Base-by-base conservation (phyloP, 1,140 invertebrate genomes). In the Drosophila tani region DNA sequence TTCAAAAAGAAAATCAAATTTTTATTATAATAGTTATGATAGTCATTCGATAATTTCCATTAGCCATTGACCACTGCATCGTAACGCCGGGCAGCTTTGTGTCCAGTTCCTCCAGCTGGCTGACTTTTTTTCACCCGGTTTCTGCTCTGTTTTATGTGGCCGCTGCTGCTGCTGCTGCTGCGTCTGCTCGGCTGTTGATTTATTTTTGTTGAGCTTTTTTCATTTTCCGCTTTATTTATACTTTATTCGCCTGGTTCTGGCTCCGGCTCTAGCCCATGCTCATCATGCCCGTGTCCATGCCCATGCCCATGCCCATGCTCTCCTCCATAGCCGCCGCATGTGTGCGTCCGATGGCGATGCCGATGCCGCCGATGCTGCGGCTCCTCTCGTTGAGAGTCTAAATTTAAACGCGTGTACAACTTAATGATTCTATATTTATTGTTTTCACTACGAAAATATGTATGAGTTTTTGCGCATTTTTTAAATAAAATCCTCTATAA, bases 401-500 rank as follows among this genome's bases (percentile, higher is more conserved):
- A 91, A 91, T 86, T 87, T 91, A 91, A 91, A 83, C 77, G 81
- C 80, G 82, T 90, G 90, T 91, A 90, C 82, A 91, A 91, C 85
- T 91, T 90, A 91, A 91, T 91, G 90, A 91, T 90, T 91, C 90
- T 91, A 91, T 91, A 91, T 91, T 91, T 91, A 91, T 91, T 91
- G 90, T 91, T 90, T 90, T 90, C 90, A 91, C 84, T 91, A 91
- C 90, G 81, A 91, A 91, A 91, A 91, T 91, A 92, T 91, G 85
- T 90, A 82, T 73, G 81, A 87, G 82, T 88, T 91, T 91, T 91
- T 91, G 91, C 91, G 90, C 90, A 90, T 91, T 91, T 88, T 78
- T 78, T 78, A 78, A 78, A 78, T 78, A 78, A 78, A 78, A 69
- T 69, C 45, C 15, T 40, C 74, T 78, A 78, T 45, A 77, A 78